Percentiles rank a stretch among this genome's conserved stretches.
phyloP scores from a whole-genome alignment of 1,140 invertebrate genomes.

The Planococcus citri region DNA sequence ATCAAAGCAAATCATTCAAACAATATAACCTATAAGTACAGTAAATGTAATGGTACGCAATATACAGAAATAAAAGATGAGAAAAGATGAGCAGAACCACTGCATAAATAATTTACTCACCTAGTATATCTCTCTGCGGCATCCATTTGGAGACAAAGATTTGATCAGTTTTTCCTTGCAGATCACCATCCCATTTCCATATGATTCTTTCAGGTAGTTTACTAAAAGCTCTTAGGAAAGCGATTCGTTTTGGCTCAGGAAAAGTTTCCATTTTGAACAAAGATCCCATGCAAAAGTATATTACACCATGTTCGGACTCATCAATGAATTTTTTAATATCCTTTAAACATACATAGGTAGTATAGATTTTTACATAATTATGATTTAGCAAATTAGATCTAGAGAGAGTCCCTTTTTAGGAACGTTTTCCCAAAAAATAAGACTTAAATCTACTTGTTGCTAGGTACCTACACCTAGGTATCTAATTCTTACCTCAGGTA shows the following conservation, averaged over 20 bases:
- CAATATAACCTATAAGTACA: too few relatives aligned
- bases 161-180: constrained; percentile 41
- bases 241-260: not conserved
- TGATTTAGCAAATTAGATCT: too few relatives aligned
- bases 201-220: constrained; percentile 35
- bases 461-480: too few relatives aligned
- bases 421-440: too few relatives aligned
- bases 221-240: not conserved
- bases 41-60: too few relatives aligned
- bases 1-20: too few relatives aligned
- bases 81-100: too few relatives aligned
- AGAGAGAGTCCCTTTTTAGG: too few relatives aligned
- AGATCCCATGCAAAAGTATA: not conserved
- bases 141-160: constrained; percentile 50
- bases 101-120: constrained; percentile 29
- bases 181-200: constrained; percentile 58
- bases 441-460: too few relatives aligned
- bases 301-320: not conserved
- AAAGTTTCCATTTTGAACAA: not conserved
- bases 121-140: constrained; percentile 54
- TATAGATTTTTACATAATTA: too few relatives aligned
- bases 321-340: not conserved
- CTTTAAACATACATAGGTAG: too few relatives aligned
- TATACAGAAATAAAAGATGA: too few relatives aligned
- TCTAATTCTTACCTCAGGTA: constrained; percentile 28